These are phyloP conservation scores for Gracilinanus agilis DNA, from an alignment of 2,113 vertebrate species.

Conservation along the genomic window DNA sequence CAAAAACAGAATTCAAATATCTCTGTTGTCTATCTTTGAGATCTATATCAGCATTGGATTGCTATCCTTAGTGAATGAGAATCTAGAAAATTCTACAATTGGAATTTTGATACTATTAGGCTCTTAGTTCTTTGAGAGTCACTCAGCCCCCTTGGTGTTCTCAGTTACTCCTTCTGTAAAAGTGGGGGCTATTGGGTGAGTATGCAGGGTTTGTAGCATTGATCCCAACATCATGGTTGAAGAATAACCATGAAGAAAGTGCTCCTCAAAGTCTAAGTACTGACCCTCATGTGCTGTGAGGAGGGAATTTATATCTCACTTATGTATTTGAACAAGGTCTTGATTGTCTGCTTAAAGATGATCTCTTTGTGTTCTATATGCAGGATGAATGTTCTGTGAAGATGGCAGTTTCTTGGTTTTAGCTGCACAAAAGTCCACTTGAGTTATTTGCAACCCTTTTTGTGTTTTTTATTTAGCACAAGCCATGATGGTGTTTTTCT, in stretches of 20 bases:
- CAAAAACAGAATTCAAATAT: slow-evolving; percentile 63
- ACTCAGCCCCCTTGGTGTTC: slow-evolving; percentile 41
- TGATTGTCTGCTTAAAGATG: slow-evolving; percentile 48
- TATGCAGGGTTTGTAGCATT: slow-evolving; percentile 47
- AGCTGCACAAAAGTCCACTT: slow-evolving; percentile 51
- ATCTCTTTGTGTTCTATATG: slow-evolving; percentile 21
- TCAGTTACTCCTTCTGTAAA: slow-evolving; percentile 61
- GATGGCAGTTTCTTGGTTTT: slow-evolving; percentile 52
- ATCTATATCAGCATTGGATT: slow-evolving; percentile 53
- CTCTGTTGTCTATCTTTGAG: slow-evolving; percentile 71
- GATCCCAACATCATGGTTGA: slow-evolving; percentile 45
- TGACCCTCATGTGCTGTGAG: slow-evolving; percentile 21
- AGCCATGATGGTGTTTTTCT: slow-evolving; percentile 13
- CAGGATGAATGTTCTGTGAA: slow-evolving; percentile 14
- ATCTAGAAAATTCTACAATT: slow-evolving; percentile 50
- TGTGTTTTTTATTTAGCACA: slow-evolving; percentile 42
- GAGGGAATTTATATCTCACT: slow-evolving; percentile 40
- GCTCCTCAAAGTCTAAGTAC: slow-evolving; percentile 34
- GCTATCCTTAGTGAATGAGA: slow-evolving; percentile 30
- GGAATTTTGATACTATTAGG: slow-evolving; percentile 28
- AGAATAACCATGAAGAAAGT: slow-evolving; percentile 8
- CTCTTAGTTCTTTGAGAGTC: slow-evolving; percentile 32
- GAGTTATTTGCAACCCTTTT: background rate
- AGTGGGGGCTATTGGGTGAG: slow-evolving; percentile 58
- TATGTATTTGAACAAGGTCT: slow-evolving; percentile 55